phyloP scores from a whole-genome alignment of 2,113 vertebrate genomes.

The Mormyrus iriodes region DNA sequence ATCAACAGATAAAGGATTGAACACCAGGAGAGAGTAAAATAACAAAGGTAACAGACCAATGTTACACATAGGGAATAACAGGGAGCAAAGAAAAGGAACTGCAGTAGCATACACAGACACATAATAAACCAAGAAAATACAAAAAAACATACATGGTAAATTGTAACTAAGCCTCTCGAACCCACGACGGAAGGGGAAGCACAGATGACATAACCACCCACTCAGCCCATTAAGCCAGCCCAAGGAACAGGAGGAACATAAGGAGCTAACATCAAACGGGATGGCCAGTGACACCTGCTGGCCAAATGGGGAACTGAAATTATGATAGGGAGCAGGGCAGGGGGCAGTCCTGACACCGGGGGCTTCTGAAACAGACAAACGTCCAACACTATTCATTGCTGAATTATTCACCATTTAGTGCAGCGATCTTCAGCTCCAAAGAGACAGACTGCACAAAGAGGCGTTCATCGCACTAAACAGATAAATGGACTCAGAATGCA shows the following conservation, averaged over 20 bases:
- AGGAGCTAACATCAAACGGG: neutral
- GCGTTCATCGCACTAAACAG: neutral
- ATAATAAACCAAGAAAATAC: neutral
- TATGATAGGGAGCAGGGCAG: too few relatives aligned
- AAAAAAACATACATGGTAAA: neutral
- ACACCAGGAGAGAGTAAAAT: neutral
- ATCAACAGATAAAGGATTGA: neutral
- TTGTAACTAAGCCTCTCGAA: neutral
- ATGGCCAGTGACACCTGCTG: neutral
- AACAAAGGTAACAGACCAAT: neutral
- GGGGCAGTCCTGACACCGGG: neutral
- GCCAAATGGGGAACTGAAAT: neutral
- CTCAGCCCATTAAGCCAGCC: neutral
- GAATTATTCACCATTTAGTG: constrained; percentile 3
- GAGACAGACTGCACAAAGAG: neutral
- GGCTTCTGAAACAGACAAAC: neutral
- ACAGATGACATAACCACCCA: neutral
- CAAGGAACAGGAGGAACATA: neutral
- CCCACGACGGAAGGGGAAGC: neutral
- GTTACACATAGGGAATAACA: neutral
- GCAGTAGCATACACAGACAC: neutral
- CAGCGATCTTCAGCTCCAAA: neutral
- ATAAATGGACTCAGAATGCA: neutral
- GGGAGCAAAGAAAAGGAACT: neutral
- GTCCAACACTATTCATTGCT: neutral